These are phyloP conservation scores for Gonioctena quinquepunctata DNA, from an alignment of 1,140 invertebrate species.

Conservation along the genomic window DNA sequence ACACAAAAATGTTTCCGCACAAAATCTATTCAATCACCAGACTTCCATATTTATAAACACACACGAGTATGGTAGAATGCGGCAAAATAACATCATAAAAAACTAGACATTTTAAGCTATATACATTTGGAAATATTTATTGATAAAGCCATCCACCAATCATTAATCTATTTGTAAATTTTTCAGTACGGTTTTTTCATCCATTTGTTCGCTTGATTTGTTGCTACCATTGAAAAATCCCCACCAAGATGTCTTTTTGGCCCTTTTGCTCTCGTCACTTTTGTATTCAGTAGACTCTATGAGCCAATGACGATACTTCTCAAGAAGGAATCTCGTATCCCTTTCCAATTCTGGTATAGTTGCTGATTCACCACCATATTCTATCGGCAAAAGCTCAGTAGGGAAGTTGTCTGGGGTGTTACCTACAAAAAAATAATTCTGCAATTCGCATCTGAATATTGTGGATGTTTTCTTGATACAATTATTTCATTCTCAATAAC, in stretches of 20 bases:
- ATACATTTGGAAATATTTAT: no score
- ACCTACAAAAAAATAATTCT: constrained; percentile 32
- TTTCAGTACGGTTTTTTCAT: constrained; percentile 43
- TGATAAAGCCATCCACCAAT: no score
- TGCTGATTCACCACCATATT: constrained; percentile 51
- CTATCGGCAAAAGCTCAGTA: constrained; percentile 43
- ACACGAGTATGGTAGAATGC: no score
- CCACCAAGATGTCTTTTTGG: constrained; percentile 50
- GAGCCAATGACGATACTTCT: constrained; percentile 51
- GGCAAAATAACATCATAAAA: no score
- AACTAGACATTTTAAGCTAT: no score
- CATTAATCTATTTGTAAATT: constrained; percentile 33
- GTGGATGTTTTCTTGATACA: no score
- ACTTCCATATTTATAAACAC: no score
- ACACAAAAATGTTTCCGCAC: no score
- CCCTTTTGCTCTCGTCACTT: constrained; percentile 47
- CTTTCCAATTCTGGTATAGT: constrained; percentile 43
- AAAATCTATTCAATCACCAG: no score
- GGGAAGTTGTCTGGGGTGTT: constrained; percentile 44
- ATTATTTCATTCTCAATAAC: background rate
- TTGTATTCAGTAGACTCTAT: constrained; percentile 42
- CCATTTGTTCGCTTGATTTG: constrained; percentile 30
- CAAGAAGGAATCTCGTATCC: constrained; percentile 33
- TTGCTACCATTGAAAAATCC: constrained; percentile 37
- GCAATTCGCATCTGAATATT: no score